Conservation (phyloP, 1,140 invertebrate genomes). For the Drosophila eugracilis region DNA sequence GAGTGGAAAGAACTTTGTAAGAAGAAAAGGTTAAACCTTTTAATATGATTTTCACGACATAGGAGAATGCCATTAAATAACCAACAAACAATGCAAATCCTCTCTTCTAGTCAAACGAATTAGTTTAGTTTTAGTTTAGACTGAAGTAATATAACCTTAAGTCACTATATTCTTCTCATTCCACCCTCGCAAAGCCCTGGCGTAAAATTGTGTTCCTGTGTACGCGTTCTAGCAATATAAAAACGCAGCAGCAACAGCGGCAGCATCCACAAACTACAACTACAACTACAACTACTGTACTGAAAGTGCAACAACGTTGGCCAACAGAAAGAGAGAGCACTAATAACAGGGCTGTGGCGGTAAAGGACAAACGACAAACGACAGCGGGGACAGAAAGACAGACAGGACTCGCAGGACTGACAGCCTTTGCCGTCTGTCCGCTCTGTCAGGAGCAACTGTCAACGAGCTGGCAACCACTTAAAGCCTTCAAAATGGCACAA, state of each 20-base stretch:
- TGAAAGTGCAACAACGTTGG: conserved; percentile 3
- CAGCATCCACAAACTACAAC: too few species aligned
- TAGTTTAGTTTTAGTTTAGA: too few species aligned
- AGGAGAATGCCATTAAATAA: too few species aligned
- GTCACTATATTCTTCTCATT: background rate
- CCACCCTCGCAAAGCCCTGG: conserved; percentile 22
- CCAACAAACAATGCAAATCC: too few species aligned
- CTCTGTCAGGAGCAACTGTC: conserved; percentile 78
- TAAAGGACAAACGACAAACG: conserved; percentile 48
- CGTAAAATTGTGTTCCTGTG: conserved; percentile 65
- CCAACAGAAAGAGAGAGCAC: conserved; percentile 32
- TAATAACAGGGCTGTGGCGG: conserved; percentile 71
- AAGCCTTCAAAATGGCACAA: conserved; percentile 83
- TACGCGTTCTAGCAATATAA: conserved; percentile 74
- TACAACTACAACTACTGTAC: conserved; percentile 36
- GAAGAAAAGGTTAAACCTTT: too few species aligned
- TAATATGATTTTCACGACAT: too few species aligned
- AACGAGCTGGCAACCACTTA: conserved; percentile 83
- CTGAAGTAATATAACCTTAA: too few species aligned
- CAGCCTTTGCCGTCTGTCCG: conserved; percentile 52
- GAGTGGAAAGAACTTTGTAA: too few species aligned
- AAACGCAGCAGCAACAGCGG: conserved; percentile 52
- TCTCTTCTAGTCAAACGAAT: too few species aligned
- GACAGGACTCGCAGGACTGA: conserved; percentile 29
- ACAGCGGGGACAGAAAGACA: conserved; percentile 20